Evolutionary conservation across 2,797 vertebrate genomes (phyloP), one percentile per base, ranked within the genome.

Genomic region (Coranthus polyacanthus): DNA sequence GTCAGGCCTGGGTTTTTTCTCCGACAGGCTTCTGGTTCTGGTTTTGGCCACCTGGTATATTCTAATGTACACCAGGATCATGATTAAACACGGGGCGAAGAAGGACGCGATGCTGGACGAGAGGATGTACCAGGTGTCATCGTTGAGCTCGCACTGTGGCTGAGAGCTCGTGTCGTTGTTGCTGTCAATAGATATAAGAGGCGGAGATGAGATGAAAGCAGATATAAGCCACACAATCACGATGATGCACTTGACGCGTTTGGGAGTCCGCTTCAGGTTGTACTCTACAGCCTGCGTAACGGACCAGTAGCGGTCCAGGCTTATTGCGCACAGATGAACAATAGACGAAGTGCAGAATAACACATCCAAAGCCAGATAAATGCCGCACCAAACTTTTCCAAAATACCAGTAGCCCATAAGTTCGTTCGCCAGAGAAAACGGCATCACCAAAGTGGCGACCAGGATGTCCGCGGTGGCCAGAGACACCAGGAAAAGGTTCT

Each of bases 361-460:
- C 29, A 98, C 96, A n/a, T 98, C 97, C 82, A 98, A 81, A 0
- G 97, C 96, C 83, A 95, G 91, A 92, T 98, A 98, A 72, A 97
- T 94, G 46, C 95, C 95, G 64, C 97, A 98, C 97, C 97, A 98
- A 83, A 95, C 92, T 88, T 92, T 95, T n/a, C 97, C 96, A 2
- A 98, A 97, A 93, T 94, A 95, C 97, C 97, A 98, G 84, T 95
- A 97, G 75, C 95, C 96, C 96, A 96, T 96, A 3, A 98, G 95
- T 77, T 98, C 96, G 45, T 97, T 97, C 26, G 97, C 96, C 82
- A 98, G 87, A 5, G 96, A 98, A 60, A 98, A 98, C 2, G 97
- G 97, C 95, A 98, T 97, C 81, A 98, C 96, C 87, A 97, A 60
- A 0, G 96, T 95, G 82, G 96, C 97, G 78, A 97, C 96, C 76